Conservation (phyloP, 2,113 vertebrate genomes). For the Rafetus swinhoei region DNA sequence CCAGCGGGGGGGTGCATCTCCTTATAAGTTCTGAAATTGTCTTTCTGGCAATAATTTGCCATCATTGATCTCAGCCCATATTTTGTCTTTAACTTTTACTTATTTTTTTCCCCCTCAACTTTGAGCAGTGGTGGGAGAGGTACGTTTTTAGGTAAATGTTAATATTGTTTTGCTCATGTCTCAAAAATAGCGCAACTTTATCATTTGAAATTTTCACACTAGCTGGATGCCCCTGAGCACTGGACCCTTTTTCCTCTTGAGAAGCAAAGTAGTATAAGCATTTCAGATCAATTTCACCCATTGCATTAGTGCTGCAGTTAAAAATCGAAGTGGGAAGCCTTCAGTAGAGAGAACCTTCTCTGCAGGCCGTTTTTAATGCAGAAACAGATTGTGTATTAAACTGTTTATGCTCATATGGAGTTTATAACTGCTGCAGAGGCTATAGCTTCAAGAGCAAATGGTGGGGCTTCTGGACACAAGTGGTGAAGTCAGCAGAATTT, state of each 20-base stretch:
- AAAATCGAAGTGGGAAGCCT: neutral
- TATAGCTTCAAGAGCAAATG: neutral
- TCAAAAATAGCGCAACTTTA: neutral
- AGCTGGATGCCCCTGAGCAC: accelerated
- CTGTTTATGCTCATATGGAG: neutral
- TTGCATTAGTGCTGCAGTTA: neutral
- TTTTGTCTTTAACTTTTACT: neutral
- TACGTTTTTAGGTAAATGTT: accelerated
- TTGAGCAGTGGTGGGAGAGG: neutral
- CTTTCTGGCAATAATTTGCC: accelerated
- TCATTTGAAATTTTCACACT: neutral
- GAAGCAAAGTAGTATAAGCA: neutral
- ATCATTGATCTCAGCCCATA: accelerated
- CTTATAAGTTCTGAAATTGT: neutral
- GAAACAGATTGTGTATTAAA: neutral
- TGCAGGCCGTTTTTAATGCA: neutral
- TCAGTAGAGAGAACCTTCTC: neutral
- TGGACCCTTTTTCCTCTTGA: neutral
- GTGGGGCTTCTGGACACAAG: neutral
- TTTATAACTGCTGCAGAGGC: constrained; percentile 2
- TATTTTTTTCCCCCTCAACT: neutral
- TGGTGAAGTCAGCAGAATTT: neutral
- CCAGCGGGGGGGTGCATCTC: accelerated
- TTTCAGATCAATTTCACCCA: accelerated
- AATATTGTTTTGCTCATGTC: neutral